Base-by-base conservation (phyloP, 1,140 invertebrate species). In the Steinernema khuongi region DNA sequence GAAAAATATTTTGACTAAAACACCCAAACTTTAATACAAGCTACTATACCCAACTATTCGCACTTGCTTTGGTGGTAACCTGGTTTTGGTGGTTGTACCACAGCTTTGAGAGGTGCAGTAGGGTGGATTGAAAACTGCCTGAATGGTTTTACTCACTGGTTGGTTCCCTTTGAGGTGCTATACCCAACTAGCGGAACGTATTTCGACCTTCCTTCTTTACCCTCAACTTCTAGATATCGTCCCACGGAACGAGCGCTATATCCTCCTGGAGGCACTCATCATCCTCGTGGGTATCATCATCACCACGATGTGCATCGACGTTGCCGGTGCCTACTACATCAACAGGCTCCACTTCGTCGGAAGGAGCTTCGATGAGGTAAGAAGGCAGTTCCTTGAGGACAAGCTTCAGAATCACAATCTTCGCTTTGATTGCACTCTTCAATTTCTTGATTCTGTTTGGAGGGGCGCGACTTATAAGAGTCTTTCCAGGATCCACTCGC, bases 321-420 rank as follows among this genome's bases (percentile, higher is more conserved):
- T 84, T 19, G 81, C 84, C 67, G 83, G 83, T 11, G 83, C 81
- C 14, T 84, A 84, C 72, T 84, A 84, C 70, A 84, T 84, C 32
- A 82, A 84, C 74, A 33, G 79, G 32, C 73, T 84, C 17, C 83
- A 84, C 78, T 84, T 84, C 72, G 84, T 84, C 44, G 83, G 83
- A 36, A 41, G 83, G 19, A 68, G 80, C 33, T 41, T 84, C 26
- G 83, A 84, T 68, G 83, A 84, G 33, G 81, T 84, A 60, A 33
- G 60, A 14, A 41, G 17, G 17, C 41, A 4, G 14, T 71, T 17
- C 68, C n/a, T 26, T 70, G 69, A 71, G 19, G 11, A 43, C 30
- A 29, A 70, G 67, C 26, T 67, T 22, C n/a, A n/a, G 30, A 7
- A n/a, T 2, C 26, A 4, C 4, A 4, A 67, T 4, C 4, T n/a